phyloP scores from a whole-genome alignment of 2,888 invertebrate genomes.

The Stenurella melanura region DNA sequence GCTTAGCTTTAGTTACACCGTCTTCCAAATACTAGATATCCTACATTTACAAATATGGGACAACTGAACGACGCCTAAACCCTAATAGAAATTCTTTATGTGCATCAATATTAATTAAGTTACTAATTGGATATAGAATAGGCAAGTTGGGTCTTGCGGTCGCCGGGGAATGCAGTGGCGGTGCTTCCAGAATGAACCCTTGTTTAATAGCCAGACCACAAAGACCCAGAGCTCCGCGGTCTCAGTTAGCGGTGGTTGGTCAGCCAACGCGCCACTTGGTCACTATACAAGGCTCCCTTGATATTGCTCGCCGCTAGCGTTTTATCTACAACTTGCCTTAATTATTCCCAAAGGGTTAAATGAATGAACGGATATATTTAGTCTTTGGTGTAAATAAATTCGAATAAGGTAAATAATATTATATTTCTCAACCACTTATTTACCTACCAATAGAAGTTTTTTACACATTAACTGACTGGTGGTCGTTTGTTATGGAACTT shows the following conservation, averaged over 20 bases:
- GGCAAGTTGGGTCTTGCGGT: slow-evolving; percentile 63
- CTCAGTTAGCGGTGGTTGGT: slow-evolving; percentile 64
- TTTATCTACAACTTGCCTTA: slow-evolving; percentile 48
- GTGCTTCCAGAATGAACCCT: slow-evolving; percentile 61
- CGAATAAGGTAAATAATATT: background rate
- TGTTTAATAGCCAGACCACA: slow-evolving; percentile 67
- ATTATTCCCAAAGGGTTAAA: slow-evolving; percentile 50
- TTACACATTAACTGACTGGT: background rate
- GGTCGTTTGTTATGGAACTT: background rate
- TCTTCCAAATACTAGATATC: background rate
- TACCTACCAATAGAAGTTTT: background rate
- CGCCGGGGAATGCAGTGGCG: slow-evolving; percentile 61
- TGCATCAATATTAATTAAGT: slow-evolving; percentile 67
- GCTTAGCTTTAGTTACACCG: background rate
- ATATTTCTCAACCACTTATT: background rate
- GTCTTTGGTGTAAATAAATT: slow-evolving; percentile 18
- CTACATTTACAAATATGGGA: slow-evolving; percentile 10
- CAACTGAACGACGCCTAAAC: slow-evolving; percentile 39
- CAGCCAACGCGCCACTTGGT: slow-evolving; percentile 62
- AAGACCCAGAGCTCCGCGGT: slow-evolving; percentile 62
- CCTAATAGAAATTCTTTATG: slow-evolving; percentile 57
- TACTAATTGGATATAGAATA: slow-evolving; percentile 66
- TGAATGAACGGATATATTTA: slow-evolving; percentile 47
- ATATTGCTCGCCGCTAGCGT: slow-evolving; percentile 40
- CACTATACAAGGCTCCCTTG: slow-evolving; percentile 57